Conservation (phyloP, 2,888 invertebrate genomes). For the Rhynchonema sp. region DNA sequence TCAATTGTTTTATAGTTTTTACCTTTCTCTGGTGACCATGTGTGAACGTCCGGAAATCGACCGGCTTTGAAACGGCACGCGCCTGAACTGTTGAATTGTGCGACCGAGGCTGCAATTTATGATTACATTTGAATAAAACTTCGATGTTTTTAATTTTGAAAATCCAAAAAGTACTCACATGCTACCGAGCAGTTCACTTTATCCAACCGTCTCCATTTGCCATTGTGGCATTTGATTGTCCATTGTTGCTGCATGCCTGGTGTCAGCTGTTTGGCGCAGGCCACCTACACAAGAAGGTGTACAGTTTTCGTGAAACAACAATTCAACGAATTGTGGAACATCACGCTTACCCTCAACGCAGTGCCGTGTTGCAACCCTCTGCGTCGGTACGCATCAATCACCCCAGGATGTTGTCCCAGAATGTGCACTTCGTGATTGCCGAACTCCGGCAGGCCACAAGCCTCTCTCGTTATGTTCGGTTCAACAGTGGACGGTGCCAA, state of each 20-base stretch:
- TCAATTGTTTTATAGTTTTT: too few species aligned
- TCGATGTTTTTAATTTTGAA: not conserved
- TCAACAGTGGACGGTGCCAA: not conserved
- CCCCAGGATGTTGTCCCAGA: slow-evolving; percentile 2
- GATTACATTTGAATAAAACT: not conserved
- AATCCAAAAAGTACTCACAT: not conserved
- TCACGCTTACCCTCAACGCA: not conserved
- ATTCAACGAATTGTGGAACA: not conserved
- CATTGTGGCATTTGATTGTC: not conserved
- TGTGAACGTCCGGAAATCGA: not conserved
- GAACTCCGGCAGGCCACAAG: not conserved
- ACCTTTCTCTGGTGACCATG: slow-evolving; percentile 2
- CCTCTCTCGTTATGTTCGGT: not conserved
- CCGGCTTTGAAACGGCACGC: not conserved
- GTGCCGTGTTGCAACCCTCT: slow-evolving; percentile 3
- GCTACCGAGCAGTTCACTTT: not conserved
- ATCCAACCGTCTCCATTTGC: not conserved
- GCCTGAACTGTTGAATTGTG: too few species aligned
- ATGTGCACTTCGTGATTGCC: not conserved
- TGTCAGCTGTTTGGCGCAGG: too few species aligned
- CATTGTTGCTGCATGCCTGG: not conserved
- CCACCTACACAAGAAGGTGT: too few species aligned
- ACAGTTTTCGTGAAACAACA: too few species aligned
- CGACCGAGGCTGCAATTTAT: too few species aligned
- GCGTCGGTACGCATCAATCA: not conserved